Conservation (phyloP, 2,113 vertebrate genomes). For the Ginglymostoma cirratum region DNA sequence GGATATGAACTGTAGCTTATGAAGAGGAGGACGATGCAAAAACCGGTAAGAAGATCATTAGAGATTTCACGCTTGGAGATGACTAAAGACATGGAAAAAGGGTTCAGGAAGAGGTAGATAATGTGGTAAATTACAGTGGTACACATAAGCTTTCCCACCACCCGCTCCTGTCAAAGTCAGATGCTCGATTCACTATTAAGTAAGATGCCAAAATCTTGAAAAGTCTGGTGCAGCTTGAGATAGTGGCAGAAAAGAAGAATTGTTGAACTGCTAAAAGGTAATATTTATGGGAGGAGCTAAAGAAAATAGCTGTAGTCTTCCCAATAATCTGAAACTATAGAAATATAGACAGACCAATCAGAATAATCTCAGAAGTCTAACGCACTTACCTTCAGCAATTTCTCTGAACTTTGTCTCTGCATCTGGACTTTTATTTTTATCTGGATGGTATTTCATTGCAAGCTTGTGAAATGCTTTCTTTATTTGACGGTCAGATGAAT, state of each 20-base stretch:
- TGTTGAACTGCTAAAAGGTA: no score
- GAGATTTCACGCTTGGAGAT: neutral
- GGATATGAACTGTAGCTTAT: neutral
- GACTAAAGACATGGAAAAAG: neutral
- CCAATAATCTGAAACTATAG: neutral
- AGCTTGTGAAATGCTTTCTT: slow-evolving; percentile 95
- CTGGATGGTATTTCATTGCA: slow-evolving; percentile 91
- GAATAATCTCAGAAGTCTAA: neutral
- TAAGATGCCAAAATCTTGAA: neutral
- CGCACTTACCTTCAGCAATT: slow-evolving; percentile 80
- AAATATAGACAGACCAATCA: neutral
- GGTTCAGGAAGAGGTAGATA: neutral
- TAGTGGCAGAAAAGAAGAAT: neutral
- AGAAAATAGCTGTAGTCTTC: neutral
- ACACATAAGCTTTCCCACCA: neutral
- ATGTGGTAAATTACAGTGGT: neutral
- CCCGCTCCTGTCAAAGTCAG: neutral
- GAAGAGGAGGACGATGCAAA: neutral
- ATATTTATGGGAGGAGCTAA: neutral
- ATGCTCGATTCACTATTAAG: neutral
- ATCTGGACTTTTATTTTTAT: slow-evolving; percentile 87
- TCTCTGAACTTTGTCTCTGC: slow-evolving; percentile 89
- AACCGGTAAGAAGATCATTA: neutral
- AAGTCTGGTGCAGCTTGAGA: neutral
- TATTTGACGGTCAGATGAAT: slow-evolving; percentile 83